A percentile compares a stretch with the other conserved stretches of the same genome.
Conservation (phyloP, 2,113 vertebrate species). For the Hoplias malabaricus region DNA sequence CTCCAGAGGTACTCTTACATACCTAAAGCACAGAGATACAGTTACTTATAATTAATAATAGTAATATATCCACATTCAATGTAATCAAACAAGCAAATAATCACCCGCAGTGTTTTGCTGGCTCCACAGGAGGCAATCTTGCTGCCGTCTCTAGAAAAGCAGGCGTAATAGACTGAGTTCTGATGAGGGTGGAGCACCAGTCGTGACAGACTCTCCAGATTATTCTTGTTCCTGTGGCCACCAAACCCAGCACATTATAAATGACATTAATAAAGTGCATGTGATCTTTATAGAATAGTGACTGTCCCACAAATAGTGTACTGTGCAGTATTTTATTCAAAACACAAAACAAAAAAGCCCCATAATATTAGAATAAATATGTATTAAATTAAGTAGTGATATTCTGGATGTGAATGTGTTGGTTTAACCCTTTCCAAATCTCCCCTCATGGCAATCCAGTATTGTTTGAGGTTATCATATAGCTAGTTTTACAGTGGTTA, state of each 20-base stretch:
- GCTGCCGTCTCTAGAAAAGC: constrained; percentile 87
- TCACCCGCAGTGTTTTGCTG: constrained; percentile 88
- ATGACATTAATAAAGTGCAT: not conserved
- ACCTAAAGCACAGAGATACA: constrained; percentile 71
- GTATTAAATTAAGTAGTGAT: too few species aligned
- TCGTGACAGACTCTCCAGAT: constrained; percentile 81
- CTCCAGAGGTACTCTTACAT: constrained; percentile 88
- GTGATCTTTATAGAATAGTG: too few species aligned
- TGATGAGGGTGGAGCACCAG: constrained; percentile 90
- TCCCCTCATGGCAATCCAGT: too few species aligned
- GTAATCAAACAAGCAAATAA: not conserved
- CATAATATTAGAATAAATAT: too few species aligned
- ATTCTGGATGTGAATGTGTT: too few species aligned
- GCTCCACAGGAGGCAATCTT: constrained; percentile 92
- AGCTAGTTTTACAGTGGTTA: too few species aligned
- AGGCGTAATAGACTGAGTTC: constrained; percentile 87
- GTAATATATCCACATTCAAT: not conserved
- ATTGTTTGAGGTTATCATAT: too few species aligned
- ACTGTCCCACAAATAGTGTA: too few species aligned
- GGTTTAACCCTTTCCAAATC: too few species aligned
- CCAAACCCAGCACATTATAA: not conserved
- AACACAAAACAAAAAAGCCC: too few species aligned
- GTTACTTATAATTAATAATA: not conserved
- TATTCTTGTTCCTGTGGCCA: constrained; percentile 84
- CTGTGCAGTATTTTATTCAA: too few species aligned